Evolutionary conservation across 2,797 vertebrate genomes (phyloP).

Genomic region (Premnoplex brunnescens): DNA sequence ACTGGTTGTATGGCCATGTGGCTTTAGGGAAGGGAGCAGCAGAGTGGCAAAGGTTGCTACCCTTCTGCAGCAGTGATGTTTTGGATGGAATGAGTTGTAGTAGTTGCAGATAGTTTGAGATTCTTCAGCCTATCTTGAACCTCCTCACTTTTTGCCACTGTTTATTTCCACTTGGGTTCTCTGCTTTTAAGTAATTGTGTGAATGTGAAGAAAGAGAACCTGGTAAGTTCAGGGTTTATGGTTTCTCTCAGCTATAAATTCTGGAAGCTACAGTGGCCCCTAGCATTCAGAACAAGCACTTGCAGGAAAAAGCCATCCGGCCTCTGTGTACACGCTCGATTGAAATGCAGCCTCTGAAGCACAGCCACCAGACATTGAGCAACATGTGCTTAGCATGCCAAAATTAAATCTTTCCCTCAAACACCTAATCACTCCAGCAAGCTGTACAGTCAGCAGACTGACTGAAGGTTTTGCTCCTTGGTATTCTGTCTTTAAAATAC

Average conservation of each 20-base stretch:
- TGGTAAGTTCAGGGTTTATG: not conserved
- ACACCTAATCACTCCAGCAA: not conserved
- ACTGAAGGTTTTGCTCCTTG: not conserved
- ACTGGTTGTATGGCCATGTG: fast-evolving
- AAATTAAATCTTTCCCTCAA: not conserved
- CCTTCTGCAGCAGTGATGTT: not conserved
- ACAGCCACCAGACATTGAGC: not conserved
- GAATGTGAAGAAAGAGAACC: not conserved
- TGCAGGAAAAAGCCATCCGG: not conserved
- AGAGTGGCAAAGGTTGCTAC: not conserved
- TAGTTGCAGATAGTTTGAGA: not conserved
- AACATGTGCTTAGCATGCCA: conserved; percentile 15
- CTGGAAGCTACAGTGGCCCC: conserved; percentile 54
- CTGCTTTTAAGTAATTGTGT: not conserved
- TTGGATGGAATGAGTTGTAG: not conserved
- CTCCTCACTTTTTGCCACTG: not conserved
- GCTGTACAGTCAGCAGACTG: not conserved
- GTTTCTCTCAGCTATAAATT: not conserved
- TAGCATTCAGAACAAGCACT: conserved; percentile 33
- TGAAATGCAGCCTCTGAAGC: not conserved
- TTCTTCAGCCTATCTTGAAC: not conserved
- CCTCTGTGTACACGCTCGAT: not conserved
- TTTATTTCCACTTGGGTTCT: not conserved
- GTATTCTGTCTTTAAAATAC: not conserved
- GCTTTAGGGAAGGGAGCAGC: not conserved